A percentile compares a stretch with the other conserved stretches of the same genome.
Conservation (phyloP, 2,113 vertebrate species). For the Desmodus rotundus region DNA sequence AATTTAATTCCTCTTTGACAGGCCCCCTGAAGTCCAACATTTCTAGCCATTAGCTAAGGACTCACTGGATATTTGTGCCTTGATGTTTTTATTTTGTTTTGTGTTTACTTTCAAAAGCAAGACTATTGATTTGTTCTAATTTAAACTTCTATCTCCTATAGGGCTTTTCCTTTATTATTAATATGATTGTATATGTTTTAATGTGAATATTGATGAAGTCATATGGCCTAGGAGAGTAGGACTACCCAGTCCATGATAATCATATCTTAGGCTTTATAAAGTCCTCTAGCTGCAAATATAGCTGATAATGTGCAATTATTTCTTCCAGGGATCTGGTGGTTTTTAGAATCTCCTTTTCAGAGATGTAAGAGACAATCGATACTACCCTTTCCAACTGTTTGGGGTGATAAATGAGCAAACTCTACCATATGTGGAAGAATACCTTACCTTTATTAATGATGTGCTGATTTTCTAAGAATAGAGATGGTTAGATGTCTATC, state of each 20-base stretch:
- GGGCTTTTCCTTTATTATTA: not conserved
- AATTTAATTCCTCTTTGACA: not conserved
- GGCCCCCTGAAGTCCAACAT: accelerated
- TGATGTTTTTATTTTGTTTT: not conserved
- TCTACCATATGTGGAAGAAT: not conserved
- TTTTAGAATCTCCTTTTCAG: not conserved
- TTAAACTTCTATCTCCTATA: not conserved
- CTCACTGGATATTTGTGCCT: not conserved
- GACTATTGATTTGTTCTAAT: not conserved
- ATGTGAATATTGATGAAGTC: not conserved
- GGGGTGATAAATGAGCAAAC: not conserved
- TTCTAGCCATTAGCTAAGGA: not conserved
- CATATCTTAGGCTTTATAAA: not conserved
- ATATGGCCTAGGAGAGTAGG: not conserved
- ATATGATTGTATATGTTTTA: not conserved
- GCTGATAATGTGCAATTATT: not conserved
- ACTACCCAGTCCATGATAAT: not conserved
- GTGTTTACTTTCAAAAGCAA: not conserved
- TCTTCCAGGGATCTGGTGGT: not conserved
- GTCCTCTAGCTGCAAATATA: not conserved
- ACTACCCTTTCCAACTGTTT: not conserved
- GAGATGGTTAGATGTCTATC: not conserved
- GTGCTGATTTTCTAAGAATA: not conserved
- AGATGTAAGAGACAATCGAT: not conserved
- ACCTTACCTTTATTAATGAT: not conserved